A percentile compares a stretch with the other conserved stretches of the same genome.
These are phyloP conservation scores for Neria commutata DNA, from an alignment of 2,888 invertebrate genomes.

Conservation along the genomic window DNA sequence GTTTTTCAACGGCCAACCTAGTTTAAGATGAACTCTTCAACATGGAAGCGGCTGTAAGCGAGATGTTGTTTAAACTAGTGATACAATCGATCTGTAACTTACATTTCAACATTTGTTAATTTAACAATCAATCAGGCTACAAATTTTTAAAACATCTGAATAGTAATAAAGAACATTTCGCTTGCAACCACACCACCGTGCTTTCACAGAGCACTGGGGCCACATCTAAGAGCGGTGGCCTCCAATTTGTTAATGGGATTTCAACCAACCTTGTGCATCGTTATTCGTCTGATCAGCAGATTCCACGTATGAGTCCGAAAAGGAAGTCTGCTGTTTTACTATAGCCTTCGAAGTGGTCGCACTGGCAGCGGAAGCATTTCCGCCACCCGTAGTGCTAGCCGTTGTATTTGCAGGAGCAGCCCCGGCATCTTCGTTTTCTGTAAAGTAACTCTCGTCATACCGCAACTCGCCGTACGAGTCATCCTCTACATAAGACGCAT, in stretches of 20 bases:
- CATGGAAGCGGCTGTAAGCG: slow-evolving; percentile 13
- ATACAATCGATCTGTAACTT: no score
- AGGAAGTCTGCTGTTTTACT: slow-evolving; percentile 51
- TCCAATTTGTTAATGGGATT: background rate
- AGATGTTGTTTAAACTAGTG: slow-evolving; percentile 5
- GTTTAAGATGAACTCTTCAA: slow-evolving; percentile 17
- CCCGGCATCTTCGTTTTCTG: slow-evolving; percentile 60
- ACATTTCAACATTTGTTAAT: no score
- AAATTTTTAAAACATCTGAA: background rate
- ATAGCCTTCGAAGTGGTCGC: slow-evolving; percentile 59
- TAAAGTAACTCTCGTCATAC: slow-evolving; percentile 62
- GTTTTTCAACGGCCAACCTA: slow-evolving; percentile 10
- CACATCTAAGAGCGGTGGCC: background rate
- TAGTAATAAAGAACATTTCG: slow-evolving; percentile 4
- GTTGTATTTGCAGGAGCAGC: slow-evolving; percentile 40
- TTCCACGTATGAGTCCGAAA: slow-evolving; percentile 59
- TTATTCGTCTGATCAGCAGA: slow-evolving; percentile 59
- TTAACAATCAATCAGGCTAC: background rate
- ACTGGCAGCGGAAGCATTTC: slow-evolving; percentile 33
- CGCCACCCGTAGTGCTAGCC: slow-evolving; percentile 36
- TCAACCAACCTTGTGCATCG: slow-evolving; percentile 63
- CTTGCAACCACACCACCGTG: slow-evolving; percentile 13
- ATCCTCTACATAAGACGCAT: slow-evolving; percentile 70
- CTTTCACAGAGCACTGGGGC: background rate
- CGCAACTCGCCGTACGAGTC: slow-evolving; percentile 72